phyloP scores from a whole-genome alignment of 2,888 invertebrate species.

The Yponomeuta evonymella region DNA sequence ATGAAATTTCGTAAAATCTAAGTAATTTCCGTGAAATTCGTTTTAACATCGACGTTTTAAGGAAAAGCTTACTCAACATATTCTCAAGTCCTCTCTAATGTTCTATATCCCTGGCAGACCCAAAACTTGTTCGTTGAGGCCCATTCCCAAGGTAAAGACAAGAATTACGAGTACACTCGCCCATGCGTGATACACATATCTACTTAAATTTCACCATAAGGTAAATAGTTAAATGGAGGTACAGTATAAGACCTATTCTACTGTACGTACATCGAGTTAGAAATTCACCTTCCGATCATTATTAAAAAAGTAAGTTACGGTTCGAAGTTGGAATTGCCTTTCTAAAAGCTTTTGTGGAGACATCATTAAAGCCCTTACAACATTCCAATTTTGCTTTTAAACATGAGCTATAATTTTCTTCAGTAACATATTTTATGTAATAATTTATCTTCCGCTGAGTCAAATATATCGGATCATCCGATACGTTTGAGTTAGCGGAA shows the following conservation, averaged over 20 bases:
- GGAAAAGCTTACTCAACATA: neutral
- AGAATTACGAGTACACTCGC: neutral
- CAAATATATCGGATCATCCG: too few species aligned
- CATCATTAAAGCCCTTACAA: neutral
- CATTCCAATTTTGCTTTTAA: too few species aligned
- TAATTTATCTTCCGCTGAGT: too few species aligned
- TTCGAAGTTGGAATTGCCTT: neutral
- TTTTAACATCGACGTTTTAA: neutral
- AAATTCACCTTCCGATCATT: conserved; percentile 7
- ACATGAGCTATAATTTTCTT: too few species aligned
- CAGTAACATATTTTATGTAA: too few species aligned
- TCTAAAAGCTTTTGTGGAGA: neutral
- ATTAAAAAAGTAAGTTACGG: conserved; percentile 12
- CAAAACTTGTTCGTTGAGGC: neutral
- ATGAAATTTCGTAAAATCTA: neutral
- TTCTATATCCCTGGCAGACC: neutral
- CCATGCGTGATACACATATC: neutral
- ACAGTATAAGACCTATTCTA: neutral
- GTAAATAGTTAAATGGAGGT: neutral
- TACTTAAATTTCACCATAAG: too few species aligned
- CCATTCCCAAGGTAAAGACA: neutral
- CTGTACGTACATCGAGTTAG: neutral
- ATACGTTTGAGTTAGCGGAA: too few species aligned
- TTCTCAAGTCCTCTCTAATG: neutral
- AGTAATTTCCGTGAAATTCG: neutral